Conservation (phyloP, 2,797 vertebrate species). For the Semotilus atromaculatus region DNA sequence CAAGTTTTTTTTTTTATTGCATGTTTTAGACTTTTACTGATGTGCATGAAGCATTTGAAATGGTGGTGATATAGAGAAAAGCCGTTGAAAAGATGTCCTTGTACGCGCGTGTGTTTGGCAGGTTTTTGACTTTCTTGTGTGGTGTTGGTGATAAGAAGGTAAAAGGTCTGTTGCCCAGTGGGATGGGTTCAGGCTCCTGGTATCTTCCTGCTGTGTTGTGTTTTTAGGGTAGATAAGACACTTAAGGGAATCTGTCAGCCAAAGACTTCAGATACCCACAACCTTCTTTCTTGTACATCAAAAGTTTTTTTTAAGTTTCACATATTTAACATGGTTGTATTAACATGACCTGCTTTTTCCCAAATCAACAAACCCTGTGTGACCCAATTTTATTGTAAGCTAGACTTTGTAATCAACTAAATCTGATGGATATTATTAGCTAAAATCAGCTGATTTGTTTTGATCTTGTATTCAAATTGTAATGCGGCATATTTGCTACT, state of each 20-base stretch:
- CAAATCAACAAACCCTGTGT: no score
- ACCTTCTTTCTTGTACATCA: not conserved
- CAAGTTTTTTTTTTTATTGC: not conserved
- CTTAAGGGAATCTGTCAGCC: constrained; percentile 7
- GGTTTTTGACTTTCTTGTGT: constrained; percentile 66
- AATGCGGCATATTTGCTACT: not conserved
- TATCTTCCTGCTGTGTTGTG: constrained; percentile 46
- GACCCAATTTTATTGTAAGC: not conserved
- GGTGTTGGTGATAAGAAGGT: constrained; percentile 72
- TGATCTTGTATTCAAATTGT: not conserved
- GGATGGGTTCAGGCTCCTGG: constrained; percentile 31
- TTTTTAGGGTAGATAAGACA: constrained; percentile 57
- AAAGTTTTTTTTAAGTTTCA: not conserved
- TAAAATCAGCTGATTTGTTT: not conserved
- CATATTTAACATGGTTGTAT: not conserved
- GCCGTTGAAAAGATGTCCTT: constrained; percentile 52
- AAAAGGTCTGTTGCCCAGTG: constrained; percentile 11
- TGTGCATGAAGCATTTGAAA: not conserved
- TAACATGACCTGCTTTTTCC: not conserved
- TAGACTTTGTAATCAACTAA: not conserved
- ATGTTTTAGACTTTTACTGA: not conserved
- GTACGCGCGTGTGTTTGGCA: constrained; percentile 63
- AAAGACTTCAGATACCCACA: not conserved
- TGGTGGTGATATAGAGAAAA: not conserved
- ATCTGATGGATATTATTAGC: not conserved